Base-by-base conservation (phyloP, 2,888 invertebrate species). In the Macaria notata region DNA sequence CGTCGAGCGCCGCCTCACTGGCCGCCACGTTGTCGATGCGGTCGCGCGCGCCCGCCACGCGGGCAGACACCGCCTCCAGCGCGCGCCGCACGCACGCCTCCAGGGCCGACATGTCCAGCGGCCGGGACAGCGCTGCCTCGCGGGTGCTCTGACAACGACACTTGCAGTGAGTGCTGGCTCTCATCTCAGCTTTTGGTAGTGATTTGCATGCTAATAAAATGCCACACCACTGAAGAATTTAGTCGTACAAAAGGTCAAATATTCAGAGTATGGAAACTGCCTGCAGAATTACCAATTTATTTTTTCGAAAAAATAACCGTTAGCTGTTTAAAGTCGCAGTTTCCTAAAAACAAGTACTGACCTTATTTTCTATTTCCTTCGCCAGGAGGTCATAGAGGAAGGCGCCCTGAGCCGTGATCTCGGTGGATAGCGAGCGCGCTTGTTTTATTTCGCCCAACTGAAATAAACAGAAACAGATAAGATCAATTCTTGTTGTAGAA, bases 401-500 rank as follows among this genome's bases (percentile, higher is more conserved):
- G 0, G 98, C 98, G 0, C 99, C 99, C 62, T 96, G 96, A 3
- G 95, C 94, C 0, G 99, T 99, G 46, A 99, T 95, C 72, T 98
- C 97, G 0, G 97, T 96, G 0, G 98, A 98, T 46, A 99, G 88
- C 66, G 96, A 95, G 31, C 98, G 93, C 0, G 97, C 95, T 65
- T 94, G 93, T 78, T 97, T 97, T 66, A 98, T 92, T 72, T 98
- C 97, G 68, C 93, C 93, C 45, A 97, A 89, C 95, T 97, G 65
- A 4, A 78, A 73, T 9, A 19, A 3, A 41, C 41, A 9, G 5
- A 4, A 41, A 5, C 8, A 41, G 1, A 38, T 38, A 2, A 2
- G 38, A 3, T 7, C 38, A 38, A 19, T 1, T 19, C 19, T 19
- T 19, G 19, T 19, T 19, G 19, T 19, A 2, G 19, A 19, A 2